Conservation (phyloP, 2,113 vertebrate species). For the Grammatotria lemairii region DNA sequence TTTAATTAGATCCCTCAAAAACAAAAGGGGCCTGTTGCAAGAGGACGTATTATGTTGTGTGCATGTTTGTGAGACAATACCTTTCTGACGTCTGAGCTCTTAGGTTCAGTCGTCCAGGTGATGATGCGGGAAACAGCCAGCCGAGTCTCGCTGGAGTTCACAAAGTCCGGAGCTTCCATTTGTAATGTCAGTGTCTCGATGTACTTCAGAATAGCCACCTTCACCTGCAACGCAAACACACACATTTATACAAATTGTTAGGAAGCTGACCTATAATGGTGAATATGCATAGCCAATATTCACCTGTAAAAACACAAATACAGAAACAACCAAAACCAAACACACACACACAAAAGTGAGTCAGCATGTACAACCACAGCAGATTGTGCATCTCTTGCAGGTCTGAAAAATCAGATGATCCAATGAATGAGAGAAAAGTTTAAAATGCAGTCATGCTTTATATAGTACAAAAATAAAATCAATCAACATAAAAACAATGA, state of each 20-base stretch:
- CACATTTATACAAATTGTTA: neutral
- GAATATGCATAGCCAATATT: neutral
- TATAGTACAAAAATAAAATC: neutral
- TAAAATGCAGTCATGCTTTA: slow-evolving; percentile 20
- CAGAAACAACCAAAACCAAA: neutral
- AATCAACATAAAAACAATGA: neutral
- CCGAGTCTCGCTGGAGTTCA: slow-evolving; percentile 95
- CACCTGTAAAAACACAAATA: slow-evolving; percentile 21
- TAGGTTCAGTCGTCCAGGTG: slow-evolving; percentile 96
- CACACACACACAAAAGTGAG: neutral
- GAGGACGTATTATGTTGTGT: neutral
- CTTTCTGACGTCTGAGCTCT: slow-evolving; percentile 95
- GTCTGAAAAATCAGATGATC: slow-evolving; percentile 36
- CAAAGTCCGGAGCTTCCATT: slow-evolving; percentile 94
- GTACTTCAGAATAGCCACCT: slow-evolving; percentile 94
- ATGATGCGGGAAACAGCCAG: slow-evolving; percentile 94
- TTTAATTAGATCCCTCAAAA: neutral
- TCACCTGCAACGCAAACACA: slow-evolving; percentile 76
- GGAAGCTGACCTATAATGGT: neutral
- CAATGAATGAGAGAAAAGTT: slow-evolving; percentile 10
- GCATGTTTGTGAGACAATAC: slow-evolving; percentile 41
- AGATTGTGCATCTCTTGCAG: slow-evolving; percentile 18
- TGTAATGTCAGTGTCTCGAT: slow-evolving; percentile 92
- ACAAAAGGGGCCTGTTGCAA: neutral
- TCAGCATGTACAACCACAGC: slow-evolving; percentile 13